Conservation (phyloP, 2,888 invertebrate species). For the Hymenopus coronatus region DNA sequence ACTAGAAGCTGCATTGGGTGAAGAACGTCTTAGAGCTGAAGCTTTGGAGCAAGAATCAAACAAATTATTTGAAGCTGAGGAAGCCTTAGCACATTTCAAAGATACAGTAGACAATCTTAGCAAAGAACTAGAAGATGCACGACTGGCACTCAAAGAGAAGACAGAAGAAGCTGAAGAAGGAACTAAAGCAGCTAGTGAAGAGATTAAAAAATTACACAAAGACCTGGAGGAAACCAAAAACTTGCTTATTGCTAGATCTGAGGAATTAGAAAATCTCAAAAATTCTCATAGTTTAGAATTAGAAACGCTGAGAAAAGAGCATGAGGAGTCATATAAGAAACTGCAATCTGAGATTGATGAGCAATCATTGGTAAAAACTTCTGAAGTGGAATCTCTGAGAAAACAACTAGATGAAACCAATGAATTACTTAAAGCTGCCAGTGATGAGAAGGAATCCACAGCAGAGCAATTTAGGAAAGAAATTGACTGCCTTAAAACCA, state of each 20-base stretch:
- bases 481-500: slow-evolving; percentile 40
- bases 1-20: slow-evolving; percentile 49
- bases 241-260: slow-evolving; percentile 52
- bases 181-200: slow-evolving; percentile 17
- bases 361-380: slow-evolving; percentile 49
- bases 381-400: slow-evolving; percentile 36
- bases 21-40: slow-evolving; percentile 50
- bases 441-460: slow-evolving; percentile 30
- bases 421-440: slow-evolving; percentile 27
- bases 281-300: slow-evolving; percentile 51
- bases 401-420: slow-evolving; percentile 39
- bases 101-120: slow-evolving; percentile 52
- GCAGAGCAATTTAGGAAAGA: slow-evolving; percentile 39
- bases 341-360: slow-evolving; percentile 47
- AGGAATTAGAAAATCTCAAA: slow-evolving; percentile 53
- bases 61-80: slow-evolving; percentile 63
- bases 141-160: slow-evolving; percentile 29
- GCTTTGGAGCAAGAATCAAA: slow-evolving; percentile 54
- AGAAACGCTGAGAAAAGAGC: slow-evolving; percentile 35
- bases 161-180: slow-evolving; percentile 30
- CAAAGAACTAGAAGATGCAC: slow-evolving; percentile 52
- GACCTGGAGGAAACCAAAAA: slow-evolving; percentile 21
- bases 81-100: slow-evolving; percentile 49
- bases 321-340: slow-evolving; percentile 25
- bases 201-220: slow-evolving; percentile 22